phyloP scores from a whole-genome alignment of 2,888 invertebrate species.

The Conomelus anceps region DNA sequence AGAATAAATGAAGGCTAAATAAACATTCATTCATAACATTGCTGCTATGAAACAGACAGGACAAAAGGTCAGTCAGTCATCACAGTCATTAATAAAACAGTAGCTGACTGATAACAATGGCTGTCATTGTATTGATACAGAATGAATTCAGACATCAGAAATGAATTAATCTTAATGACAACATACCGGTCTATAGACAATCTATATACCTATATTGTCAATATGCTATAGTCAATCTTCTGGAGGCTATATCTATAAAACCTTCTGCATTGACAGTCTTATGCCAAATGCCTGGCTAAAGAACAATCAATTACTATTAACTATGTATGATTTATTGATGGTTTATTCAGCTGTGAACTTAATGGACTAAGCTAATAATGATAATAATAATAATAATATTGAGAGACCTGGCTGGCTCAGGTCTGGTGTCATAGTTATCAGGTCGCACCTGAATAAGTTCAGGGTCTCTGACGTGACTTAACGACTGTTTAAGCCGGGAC shows the following conservation, averaged over 20 bases:
- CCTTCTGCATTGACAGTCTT: neutral
- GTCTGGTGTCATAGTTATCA: no score
- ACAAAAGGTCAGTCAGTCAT: neutral
- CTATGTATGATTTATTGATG: neutral
- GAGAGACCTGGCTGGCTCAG: no score
- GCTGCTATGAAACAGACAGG: neutral
- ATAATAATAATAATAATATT: no score
- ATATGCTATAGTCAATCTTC: neutral
- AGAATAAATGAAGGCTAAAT: neutral
- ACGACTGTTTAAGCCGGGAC: no score
- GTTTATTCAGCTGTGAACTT: neutral
- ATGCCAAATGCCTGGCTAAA: neutral
- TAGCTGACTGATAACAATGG: neutral
- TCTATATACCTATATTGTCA: neutral
- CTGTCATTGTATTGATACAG: neutral
- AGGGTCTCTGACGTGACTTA: no score
- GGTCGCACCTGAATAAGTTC: no score
- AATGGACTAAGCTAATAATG: no score
- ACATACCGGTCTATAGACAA: neutral
- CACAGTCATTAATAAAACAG: neutral
- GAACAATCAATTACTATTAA: neutral
- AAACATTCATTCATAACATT: neutral
- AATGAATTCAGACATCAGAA: neutral
- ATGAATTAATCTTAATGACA: neutral
- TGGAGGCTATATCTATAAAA: neutral